A percentile compares a stretch with the other conserved stretches of the same genome.
phyloP scores from a whole-genome alignment of 2,888 invertebrate genomes.

The Drosophila pegasa region DNA sequence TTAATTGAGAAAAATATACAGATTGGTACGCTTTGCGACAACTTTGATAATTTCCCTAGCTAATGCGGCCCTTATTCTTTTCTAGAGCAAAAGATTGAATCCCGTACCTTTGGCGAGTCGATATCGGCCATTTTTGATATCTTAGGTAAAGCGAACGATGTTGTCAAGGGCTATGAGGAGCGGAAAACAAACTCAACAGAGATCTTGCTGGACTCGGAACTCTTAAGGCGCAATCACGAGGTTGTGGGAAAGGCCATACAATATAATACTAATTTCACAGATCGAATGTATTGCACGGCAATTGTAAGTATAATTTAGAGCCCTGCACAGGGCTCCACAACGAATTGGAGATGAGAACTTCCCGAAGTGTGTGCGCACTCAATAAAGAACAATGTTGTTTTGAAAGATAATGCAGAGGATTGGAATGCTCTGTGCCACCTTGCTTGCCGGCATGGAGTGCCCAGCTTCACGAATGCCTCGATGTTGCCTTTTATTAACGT shows the following conservation, averaged over 20 bases:
- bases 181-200: conserved; percentile 82
- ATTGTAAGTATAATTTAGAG: conserved; percentile 67
- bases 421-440: conserved; percentile 74
- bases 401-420: conserved; percentile 54
- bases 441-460: conserved; percentile 51
- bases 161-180: conserved; percentile 70
- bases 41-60: background rate
- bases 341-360: background rate
- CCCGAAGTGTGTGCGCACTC: background rate
- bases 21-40: conserved; percentile 29
- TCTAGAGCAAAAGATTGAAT: conserved; percentile 59
- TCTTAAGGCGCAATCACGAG: conserved; percentile 82
- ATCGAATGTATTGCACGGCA: conserved; percentile 76
- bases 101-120: conserved; percentile 45
- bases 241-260: conserved; percentile 80
- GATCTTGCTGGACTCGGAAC: conserved; percentile 84
- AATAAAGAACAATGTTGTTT: conserved; percentile 37
- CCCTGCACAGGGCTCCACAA: conserved; percentile 13
- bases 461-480: conserved; percentile 67
- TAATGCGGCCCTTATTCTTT: conserved; percentile 4
- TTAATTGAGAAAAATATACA: conserved; percentile 48
- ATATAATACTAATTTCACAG: conserved; percentile 77
- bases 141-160: conserved; percentile 71
- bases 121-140: conserved; percentile 69
- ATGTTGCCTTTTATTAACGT: conserved; percentile 82